Percentiles rank a stretch among this genome's conserved stretches.
Conservation (phyloP, 2,888 invertebrate genomes). For the Ectemnius continuus region DNA sequence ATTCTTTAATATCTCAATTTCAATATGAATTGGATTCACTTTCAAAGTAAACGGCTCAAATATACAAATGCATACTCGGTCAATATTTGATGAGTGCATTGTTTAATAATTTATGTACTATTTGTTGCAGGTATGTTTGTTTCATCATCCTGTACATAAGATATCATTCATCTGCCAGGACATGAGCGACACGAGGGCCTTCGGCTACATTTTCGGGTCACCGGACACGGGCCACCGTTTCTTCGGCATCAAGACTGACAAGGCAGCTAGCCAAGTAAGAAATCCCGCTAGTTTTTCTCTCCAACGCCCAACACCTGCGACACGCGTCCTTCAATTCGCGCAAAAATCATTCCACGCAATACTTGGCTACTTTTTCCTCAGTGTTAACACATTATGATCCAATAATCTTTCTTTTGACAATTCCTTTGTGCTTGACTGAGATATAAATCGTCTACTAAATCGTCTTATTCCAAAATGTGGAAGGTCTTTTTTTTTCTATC, state of each 20-base stretch:
- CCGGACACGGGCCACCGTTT: constrained; percentile 98
- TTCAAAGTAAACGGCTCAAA: too few relatives aligned
- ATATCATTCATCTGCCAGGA: constrained; percentile 99
- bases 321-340: background rate
- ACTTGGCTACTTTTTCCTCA: background rate
- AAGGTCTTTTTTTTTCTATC: too few relatives aligned
- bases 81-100: too few relatives aligned
- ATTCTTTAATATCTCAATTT: too few relatives aligned
- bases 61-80: too few relatives aligned
- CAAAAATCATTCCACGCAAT: background rate
- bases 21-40: too few relatives aligned
- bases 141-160: constrained; percentile 98
- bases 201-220: constrained; percentile 98
- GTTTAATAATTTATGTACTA: background rate
- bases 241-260: constrained; percentile 99
- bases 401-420: too few relatives aligned
- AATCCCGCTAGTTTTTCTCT: background rate
- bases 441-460: too few relatives aligned
- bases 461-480: too few relatives aligned
- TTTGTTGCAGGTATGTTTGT: constrained; percentile 88
- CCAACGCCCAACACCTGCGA: background rate
- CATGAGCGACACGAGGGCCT: constrained; percentile 97
- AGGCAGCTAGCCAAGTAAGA: constrained; percentile 94
- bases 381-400: background rate
- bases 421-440: too few relatives aligned